Evolutionary conservation across 2,797 vertebrate species (phyloP), one percentile per base, ranked within the genome.

Genomic region (Girardinus metallicus): DNA sequence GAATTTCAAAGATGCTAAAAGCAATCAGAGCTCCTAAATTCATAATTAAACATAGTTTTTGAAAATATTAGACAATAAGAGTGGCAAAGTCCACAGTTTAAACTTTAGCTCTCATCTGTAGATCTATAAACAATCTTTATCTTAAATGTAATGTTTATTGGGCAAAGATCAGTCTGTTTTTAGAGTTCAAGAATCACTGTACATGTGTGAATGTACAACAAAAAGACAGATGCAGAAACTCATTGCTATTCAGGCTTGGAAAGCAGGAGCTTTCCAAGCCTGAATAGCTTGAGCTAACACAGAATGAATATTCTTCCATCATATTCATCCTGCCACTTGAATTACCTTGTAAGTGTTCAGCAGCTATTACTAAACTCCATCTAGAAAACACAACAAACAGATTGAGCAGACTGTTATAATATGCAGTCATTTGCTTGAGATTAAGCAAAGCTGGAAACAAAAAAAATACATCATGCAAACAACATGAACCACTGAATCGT

Each of bases 221-320:
- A 41, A 83, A 86, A 77, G 78, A 86, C 18, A 78, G 86, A 79
- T 75, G 70, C 66, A 76, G 49, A 76, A 76, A 76, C 49, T 75
- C 60, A 49, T 76, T 79, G 81, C 74, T 83, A 72, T 84, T 75
- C 34, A 76, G 44, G 76, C 66, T n/a, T 74, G 78, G 74, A 74
- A 75, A 39, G 68, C 80, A 72, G 76, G 80, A 74, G 75, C 55
- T n/a, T n/a, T n/a, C n/a, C n/a, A n/a, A n/a, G n/a, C n/a, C n/a
- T n/a, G n/a, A n/a, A n/a, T n/a, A n/a, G n/a, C 83, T 66, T 66
- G 83, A 83, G 74, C 26, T 74, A 41, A 78, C 81, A 77, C 51
- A 76, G 68, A 57, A 21, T 7, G 43, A 74, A 74, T 76, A 71
- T 44, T 73, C 73, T 76, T 64, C 31, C 29, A 15, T 34, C 60